These are phyloP conservation scores for Struthio camelus DNA, from an alignment of 2,113 vertebrate genomes.

Conservation along the genomic window DNA sequence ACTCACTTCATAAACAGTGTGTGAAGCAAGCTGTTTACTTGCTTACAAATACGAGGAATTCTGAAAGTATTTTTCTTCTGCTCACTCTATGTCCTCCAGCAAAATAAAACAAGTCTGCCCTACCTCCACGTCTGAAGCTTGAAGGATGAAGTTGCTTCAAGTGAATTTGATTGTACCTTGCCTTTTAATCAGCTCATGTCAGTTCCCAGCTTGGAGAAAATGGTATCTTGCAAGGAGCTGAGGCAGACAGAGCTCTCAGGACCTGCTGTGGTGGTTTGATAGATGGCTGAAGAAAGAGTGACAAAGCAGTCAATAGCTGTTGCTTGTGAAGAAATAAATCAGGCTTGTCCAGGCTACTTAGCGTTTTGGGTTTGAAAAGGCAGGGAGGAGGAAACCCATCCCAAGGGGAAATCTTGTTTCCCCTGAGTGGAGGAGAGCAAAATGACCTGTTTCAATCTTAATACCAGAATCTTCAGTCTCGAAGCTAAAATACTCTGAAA, in stretches of 20 bases:
- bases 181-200: not conserved
- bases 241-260: too few relatives aligned
- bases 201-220: not conserved
- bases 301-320: too few relatives aligned
- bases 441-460: not conserved
- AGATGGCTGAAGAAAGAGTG: not conserved
- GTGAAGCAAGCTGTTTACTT: not conserved
- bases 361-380: not conserved
- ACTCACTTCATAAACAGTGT: not conserved
- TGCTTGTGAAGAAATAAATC: not conserved
- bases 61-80: not conserved
- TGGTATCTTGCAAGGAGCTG: not conserved
- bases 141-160: not conserved
- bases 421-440: not conserved
- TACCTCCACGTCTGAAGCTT: not conserved
- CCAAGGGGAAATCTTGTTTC: rapidly evolving
- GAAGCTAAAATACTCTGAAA: not conserved
- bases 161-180: not conserved
- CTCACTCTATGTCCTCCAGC: too few relatives aligned
- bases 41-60: not conserved
- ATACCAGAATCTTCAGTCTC: not conserved
- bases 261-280: rapidly evolving
- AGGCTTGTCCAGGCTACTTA: too few relatives aligned
- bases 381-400: not conserved
- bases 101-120: not conserved